Evolutionary conservation across 2,797 vertebrate species (phyloP), one percentile per base, ranked within the genome.

Genomic region (Tragelaphus oryx): DNA sequence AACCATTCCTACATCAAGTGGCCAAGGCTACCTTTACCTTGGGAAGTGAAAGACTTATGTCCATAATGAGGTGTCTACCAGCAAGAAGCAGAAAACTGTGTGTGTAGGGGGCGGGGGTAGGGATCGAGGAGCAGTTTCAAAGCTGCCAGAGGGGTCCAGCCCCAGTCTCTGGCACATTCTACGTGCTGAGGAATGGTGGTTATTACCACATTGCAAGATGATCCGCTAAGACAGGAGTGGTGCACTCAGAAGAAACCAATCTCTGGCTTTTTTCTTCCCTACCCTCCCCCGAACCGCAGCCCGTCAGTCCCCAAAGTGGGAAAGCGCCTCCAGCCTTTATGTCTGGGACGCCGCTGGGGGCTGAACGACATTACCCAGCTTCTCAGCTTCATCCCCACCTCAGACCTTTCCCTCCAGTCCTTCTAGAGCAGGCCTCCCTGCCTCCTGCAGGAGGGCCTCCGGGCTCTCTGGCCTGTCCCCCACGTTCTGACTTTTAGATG

Each of bases 81-180:
- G 14, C 62, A 68, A 41, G 30, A 11, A 76, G 76, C 81, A 59
- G 86, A 80, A 48, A 84, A 85, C 62, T 71, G 33, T 20, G 50
- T 6, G 55, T 10, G 8, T 1, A 17, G n/a, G 62, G 4, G 8
- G 17, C 0, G 2, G 16, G 16, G 33, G 4, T 1, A 14, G 26
- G 16, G n/a, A 20, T 8, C 2, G 4, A 16, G 16, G 10, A 16
- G 54, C 60, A 79, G 24, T 10, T 10, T 28, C 13, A 4, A 24
- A 50, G 78, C 57, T 78, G 46, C 18, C 74, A 24, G 52, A 13
- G 1, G 13, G 26, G 46, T 20, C 44, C 7, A 8, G 54, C 26
- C 75, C 7, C 62, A 6, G 33, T 17, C 93, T 80, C 85, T 3
- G 41, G 52, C 59, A 65, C 33, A 50, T 6, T 33, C 52, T 48